Base-by-base conservation (phyloP, 2,888 invertebrate species). In the Holacanthella duospinosa region DNA sequence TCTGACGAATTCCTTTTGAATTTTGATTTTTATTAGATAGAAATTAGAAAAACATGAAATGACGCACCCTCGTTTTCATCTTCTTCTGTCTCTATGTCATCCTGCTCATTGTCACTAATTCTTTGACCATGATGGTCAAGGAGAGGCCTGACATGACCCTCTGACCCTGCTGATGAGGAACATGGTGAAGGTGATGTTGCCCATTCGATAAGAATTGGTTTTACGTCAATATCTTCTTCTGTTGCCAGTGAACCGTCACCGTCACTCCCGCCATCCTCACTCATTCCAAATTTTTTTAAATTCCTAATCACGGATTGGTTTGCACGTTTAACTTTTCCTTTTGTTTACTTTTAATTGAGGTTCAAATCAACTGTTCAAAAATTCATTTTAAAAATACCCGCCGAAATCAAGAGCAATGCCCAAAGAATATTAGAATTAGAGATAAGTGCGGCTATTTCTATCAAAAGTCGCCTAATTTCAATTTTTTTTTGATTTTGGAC, bases 161-260 rank as follows among this genome's bases (percentile, higher is more conserved):
- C 48, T 48, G 48, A 48, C 48, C 48, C 48, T 4, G 48, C 48
- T 48, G 48, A 48, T n/a, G 48, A 9, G 16, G 36, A 36, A n/a
- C 19, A 48, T 4, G 48, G 21, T n/a, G 19, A 48, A 36, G 36
- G 36, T 21, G 48, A 48, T 21, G 65, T 60, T 25, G 59, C 36
- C 69, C 69, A 68, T 36, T 64, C 59, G 24, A 67, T 60, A 43
- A 69, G 60, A 43, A 66, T 66, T 2, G 69, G 69, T 48, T 69
- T 69, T 27, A 68, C 62, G 48, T 69, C 68, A 25, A 62, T 19
- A 16, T 65, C 64, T n/a, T 64, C 59, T 19, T 64, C 55, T 6
- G 3, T 61, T n/a, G 55, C 60, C 48, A 54, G 56, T 1, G 60
- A 58, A 55, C 62, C 58, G 24, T 43, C 54, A 29, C 63, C 63